Evolutionary conservation across 2,888 invertebrate genomes (phyloP).

Genomic region (Auanema sp.): DNA sequence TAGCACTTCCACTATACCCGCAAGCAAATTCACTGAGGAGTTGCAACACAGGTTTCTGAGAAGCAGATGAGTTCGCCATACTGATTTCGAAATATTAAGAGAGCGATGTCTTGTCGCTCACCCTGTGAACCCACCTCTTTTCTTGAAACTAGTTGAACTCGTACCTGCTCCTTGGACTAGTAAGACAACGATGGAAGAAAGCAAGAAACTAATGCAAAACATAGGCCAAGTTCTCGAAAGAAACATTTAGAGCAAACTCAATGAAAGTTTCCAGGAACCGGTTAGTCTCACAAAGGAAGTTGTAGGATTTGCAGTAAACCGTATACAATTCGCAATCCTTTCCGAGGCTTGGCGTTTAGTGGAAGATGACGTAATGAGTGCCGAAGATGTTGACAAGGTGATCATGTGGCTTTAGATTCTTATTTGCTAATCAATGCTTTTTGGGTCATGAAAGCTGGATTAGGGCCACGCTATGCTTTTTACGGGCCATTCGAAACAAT

Average conservation of each 20-base stretch:
- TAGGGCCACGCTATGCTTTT: constrained; percentile 93
- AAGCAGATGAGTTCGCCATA: background rate
- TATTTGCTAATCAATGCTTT: background rate
- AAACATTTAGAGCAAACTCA: background rate
- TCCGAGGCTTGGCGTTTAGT: constrained; percentile 90
- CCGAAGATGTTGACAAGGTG: constrained; percentile 86
- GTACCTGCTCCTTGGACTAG: constrained; percentile 93
- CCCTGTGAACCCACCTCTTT: constrained; percentile 86
- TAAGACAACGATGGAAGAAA: constrained; percentile 75
- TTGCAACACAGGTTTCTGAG: constrained; percentile 73
- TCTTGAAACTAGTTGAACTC: constrained; percentile 88
- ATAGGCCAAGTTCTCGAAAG: constrained; percentile 76
- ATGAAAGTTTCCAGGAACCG: constrained; percentile 70
- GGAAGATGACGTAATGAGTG: constrained; percentile 80
- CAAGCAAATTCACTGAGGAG: constrained; percentile 81
- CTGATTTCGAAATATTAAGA: constrained; percentile 20
- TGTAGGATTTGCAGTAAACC: constrained; percentile 87
- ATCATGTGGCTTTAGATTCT: background rate
- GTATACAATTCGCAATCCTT: constrained; percentile 91
- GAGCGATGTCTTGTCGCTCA: constrained; percentile 64
- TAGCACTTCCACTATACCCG: constrained; percentile 88
- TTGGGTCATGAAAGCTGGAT: constrained; percentile 57
- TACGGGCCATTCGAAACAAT: constrained; percentile 90
- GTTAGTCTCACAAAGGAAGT: constrained; percentile 83
- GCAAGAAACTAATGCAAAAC: constrained; percentile 79